Percentiles rank a stretch among this genome's conserved stretches.
Evolutionary conservation across 2,113 vertebrate species (phyloP).

Genomic region (Indicator maculatus): DNA sequence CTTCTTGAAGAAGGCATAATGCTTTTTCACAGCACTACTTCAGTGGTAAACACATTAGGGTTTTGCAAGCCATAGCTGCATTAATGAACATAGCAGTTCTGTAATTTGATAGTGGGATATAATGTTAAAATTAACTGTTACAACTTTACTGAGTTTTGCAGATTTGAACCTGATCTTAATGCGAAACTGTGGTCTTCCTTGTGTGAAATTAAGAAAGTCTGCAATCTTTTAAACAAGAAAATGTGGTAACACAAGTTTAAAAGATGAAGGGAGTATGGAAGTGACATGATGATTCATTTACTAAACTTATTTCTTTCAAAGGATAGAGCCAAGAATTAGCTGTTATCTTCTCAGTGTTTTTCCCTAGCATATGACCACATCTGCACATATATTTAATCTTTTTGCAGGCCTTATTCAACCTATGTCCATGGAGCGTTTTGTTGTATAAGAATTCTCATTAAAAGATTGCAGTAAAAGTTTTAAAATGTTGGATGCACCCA

Average conservation of each 20-base stretch:
- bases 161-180: neutral
- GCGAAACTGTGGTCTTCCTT: neutral
- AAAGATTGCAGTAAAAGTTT: neutral
- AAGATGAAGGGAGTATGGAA: neutral
- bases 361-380: neutral
- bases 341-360: neutral
- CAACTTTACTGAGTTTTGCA: neutral
- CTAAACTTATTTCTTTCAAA: neutral
- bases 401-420: neutral
- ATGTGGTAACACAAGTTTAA: neutral
- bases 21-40: neutral
- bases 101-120: neutral
- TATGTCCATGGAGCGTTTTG: neutral
- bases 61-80: neutral
- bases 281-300: neutral
- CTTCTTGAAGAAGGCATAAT: neutral
- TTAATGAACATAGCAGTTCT: neutral
- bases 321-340: neutral
- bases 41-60: neutral
- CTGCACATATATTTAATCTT: neutral
- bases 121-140: neutral
- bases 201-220: neutral
- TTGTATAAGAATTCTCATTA: neutral
- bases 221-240: neutral
- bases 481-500: neutral